Conservation (phyloP, 2,888 invertebrate genomes). For the Macrophya annulata region DNA sequence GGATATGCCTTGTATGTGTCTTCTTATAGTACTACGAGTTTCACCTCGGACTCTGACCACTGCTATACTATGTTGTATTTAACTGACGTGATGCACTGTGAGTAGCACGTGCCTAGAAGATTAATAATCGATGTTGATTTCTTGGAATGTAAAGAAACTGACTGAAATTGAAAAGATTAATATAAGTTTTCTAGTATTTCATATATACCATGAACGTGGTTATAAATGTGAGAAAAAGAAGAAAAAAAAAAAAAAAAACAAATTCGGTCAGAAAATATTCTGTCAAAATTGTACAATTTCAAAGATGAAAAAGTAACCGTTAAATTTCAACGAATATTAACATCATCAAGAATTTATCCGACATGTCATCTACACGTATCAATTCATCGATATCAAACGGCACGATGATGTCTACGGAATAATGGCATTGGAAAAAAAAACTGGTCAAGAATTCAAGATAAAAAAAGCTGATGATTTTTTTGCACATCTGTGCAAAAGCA, state of each 20-base stretch:
- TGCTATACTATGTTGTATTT: not conserved
- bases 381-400: not conserved
- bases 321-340: not conserved
- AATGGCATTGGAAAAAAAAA: not conserved
- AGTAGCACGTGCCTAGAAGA: not conserved
- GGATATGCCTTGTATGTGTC: not conserved
- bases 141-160: not conserved
- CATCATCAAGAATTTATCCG: not conserved
- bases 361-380: not conserved
- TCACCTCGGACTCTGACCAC: constrained; percentile 32
- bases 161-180: not conserved
- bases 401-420: not conserved
- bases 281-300: not conserved
- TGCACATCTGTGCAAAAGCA: not conserved
- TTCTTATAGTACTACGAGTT: not conserved
- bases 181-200: not conserved
- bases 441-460: not conserved
- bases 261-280: constrained; percentile 3
- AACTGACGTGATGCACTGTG: not conserved
- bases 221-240: not conserved
- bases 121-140: not conserved
- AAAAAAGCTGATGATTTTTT: not conserved
- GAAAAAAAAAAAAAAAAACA: too few relatives aligned
- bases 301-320: not conserved
- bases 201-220: constrained; percentile 28